These are phyloP conservation scores for Anolis apletophallus DNA, from an alignment of 2,797 vertebrate genomes.

Conservation along the genomic window DNA sequence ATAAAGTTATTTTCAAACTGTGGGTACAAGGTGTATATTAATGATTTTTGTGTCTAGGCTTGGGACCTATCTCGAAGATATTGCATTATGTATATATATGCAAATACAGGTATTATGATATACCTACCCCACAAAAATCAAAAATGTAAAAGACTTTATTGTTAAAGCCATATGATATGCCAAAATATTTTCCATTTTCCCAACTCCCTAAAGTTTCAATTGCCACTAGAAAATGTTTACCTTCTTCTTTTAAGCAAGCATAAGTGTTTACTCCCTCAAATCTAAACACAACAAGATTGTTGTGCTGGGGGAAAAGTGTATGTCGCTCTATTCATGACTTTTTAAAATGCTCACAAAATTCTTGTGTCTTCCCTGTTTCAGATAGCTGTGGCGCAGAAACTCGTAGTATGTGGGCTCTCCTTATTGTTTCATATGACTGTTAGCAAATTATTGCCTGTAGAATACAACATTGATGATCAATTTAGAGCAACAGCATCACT, in stretches of 20 bases:
- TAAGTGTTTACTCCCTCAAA: not conserved
- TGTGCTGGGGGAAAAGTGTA: not conserved
- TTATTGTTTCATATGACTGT: conserved; percentile 90
- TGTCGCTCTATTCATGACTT: not conserved
- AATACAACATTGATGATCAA: conserved; percentile 85
- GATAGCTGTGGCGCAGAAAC: conserved; percentile 90
- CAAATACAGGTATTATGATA: too few species aligned
- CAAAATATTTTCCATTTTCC: not conserved
- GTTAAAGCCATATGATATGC: not conserved
- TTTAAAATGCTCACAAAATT: conserved; percentile 21
- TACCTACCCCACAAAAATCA: too few species aligned
- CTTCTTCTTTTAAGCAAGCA: conserved; percentile 1
- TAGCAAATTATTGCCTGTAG: conserved; percentile 88
- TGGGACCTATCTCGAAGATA: too few species aligned
- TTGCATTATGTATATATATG: too few species aligned
- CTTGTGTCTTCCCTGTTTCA: conserved; percentile 69
- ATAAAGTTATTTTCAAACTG: too few species aligned
- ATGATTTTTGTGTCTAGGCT: too few species aligned
- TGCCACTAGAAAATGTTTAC: not conserved
- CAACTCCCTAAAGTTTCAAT: not conserved
- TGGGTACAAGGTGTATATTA: too few species aligned
- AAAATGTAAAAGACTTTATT: not conserved
- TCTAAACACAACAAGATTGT: not conserved
- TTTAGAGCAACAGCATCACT: conserved; percentile 88
- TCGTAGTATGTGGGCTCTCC: conserved; percentile 89